Evolutionary conservation across 2,797 vertebrate genomes (phyloP).

Genomic region (Argya squamiceps): DNA sequence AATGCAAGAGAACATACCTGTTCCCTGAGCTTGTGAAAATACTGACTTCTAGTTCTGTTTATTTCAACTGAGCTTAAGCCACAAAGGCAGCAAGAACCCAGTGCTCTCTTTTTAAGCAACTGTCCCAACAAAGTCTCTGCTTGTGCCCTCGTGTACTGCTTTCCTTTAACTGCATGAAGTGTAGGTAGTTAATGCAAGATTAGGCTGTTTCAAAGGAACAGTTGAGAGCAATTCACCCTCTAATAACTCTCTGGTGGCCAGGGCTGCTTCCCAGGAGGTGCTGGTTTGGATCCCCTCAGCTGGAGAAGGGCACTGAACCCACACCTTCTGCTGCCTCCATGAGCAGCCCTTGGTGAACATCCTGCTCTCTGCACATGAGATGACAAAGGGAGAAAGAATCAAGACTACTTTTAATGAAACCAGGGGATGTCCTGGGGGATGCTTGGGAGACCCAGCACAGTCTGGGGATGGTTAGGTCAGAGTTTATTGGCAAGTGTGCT

Average conservation of each 20-base stretch:
- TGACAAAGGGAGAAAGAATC: background rate
- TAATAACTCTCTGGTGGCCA: too few relatives aligned
- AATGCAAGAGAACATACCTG: background rate
- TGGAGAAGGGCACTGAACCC: background rate
- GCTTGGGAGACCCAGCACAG: background rate
- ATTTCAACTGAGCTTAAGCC: background rate
- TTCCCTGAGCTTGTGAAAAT: background rate
- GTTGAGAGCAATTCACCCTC: background rate
- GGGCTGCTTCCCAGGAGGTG: background rate
- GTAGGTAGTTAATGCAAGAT: background rate
- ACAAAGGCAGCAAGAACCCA: background rate
- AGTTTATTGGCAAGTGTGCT: background rate
- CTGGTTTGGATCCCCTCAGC: background rate
- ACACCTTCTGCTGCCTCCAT: background rate
- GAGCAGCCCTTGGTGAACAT: background rate
- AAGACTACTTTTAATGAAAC: background rate
- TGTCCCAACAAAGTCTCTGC: background rate
- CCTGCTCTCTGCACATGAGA: fast-evolving
- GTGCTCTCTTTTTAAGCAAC: background rate
- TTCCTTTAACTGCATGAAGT: background rate
- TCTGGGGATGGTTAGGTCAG: background rate
- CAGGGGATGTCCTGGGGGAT: background rate
- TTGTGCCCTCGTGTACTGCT: fast-evolving
- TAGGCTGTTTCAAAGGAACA: background rate
- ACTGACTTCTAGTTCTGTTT: background rate